Base-by-base conservation (phyloP, 2,113 vertebrate species). In the Gnathonemus echidnorhynchus region DNA sequence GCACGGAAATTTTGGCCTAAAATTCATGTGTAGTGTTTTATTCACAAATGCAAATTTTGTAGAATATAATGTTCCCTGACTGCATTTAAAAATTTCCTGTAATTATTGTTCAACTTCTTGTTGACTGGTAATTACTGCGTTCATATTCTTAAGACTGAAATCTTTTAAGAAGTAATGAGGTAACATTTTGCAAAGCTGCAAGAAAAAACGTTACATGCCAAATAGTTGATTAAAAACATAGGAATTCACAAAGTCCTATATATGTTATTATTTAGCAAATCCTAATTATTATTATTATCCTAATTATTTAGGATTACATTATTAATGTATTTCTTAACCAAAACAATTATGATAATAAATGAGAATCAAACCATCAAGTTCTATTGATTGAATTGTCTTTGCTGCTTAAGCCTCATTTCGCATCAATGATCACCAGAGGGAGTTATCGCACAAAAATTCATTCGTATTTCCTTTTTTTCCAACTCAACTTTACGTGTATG, bases 381-480 rank as follows among this genome's bases (percentile, higher is more conserved):
- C 17, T 17, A 80, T 42, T 42, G 74, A 39, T 13, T 80, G 35
- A 39, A 19, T 35, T 39, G 31, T 31, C 13, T 62, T 62, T 62
- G 21, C 56, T 39, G 31, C 19, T 19, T 46, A 77, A 27, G 24
- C 77, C 88, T 88, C 62, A 80, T 90, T 91, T 62, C 62, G 35
- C 89, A 92, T 6, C 90, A 66, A 90, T 91, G 91, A 90, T 90
- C 92, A 89, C 56, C 91, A 91, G 92, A 90, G 53, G 70, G 39
- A 53, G 84, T 13, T 11, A 50, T 49, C 3, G n/a, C 45, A 48
- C 84, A 86, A 50, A 49, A 31, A 27, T 86, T n/a, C 84, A 1
- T 5, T 86, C 7, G 1, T 6, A 56, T 45, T 48, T 24, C 39
- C 21, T 48, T 86, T 49, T 19, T n/a, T 17, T 3, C 53, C 53